phyloP scores from a whole-genome alignment of 2,888 invertebrate species.

The Ommatoiulus sabulosus region DNA sequence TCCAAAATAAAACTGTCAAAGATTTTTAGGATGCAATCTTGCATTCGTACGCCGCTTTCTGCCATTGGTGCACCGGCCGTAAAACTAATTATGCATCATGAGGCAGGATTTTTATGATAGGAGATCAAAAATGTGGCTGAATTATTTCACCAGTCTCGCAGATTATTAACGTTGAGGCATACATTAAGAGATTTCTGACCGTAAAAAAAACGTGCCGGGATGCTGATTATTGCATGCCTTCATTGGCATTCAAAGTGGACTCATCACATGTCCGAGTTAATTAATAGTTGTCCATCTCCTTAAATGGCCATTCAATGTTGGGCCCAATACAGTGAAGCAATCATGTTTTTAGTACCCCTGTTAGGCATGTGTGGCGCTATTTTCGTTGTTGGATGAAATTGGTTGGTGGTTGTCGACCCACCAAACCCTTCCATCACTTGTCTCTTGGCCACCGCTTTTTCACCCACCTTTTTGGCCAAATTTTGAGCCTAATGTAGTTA shows the following conservation, averaged over 20 bases:
- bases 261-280: conserved; percentile 8
- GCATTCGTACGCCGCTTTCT: neutral
- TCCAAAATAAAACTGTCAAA: neutral
- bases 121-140: conserved; percentile 6
- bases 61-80: neutral
- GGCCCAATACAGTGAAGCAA: conserved; percentile 12
- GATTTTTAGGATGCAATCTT: neutral
- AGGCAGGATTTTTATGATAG: neutral
- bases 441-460: conserved; percentile 12
- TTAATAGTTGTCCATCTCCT: conserved; percentile 17
- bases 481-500: conserved; percentile 40
- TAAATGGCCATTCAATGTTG: neutral
- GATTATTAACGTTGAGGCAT: conserved; percentile 7
- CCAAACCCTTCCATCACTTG: conserved; percentile 47
- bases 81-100: conserved; percentile 3
- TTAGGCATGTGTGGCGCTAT: neutral
- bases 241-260: neutral
- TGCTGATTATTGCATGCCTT: neutral
- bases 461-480: conserved; percentile 39
- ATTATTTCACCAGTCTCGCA: neutral
- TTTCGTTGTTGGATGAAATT: neutral
- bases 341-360: neutral
- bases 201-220: neutral
- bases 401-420: conserved; percentile 36
- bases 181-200: neutral